Evolutionary conservation across 2,113 vertebrate species (phyloP).

Genomic region (Cyprinodon variegatus): DNA sequence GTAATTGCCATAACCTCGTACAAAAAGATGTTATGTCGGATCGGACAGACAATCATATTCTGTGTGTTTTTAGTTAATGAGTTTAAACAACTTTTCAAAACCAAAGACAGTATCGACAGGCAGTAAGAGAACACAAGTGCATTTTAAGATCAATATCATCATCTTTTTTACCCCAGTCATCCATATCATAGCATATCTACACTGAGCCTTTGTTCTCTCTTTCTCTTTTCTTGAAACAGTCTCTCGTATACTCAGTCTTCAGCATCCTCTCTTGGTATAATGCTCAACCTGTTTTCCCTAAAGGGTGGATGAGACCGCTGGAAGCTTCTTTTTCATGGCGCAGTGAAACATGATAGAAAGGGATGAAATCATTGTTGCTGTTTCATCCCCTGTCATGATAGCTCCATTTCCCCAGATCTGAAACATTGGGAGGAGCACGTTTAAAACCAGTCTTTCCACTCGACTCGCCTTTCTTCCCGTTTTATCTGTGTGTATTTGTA

Average conservation of each 20-base stretch:
- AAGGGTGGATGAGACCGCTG: conserved; percentile 42
- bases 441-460: conserved; percentile 40
- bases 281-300: conserved; percentile 46
- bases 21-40: no score
- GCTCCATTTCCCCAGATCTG: conserved; percentile 56
- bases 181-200: conserved; percentile 48
- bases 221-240: background rate
- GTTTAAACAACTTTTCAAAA: no score
- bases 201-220: conserved; percentile 26
- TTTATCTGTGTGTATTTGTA: conserved; percentile 8
- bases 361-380: conserved; percentile 71
- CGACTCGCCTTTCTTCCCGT: conserved; percentile 19
- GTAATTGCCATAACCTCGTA: no score
- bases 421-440: conserved; percentile 51
- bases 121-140: conserved; percentile 28
- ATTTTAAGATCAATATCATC: conserved; percentile 46
- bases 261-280: conserved; percentile 33
- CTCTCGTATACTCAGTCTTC: conserved; percentile 8
- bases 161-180: conserved; percentile 50
- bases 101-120: conserved; percentile 6
- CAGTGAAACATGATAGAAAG: conserved; percentile 61
- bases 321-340: conserved; percentile 52
- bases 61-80: no score
- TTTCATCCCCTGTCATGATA: conserved; percentile 67
- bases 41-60: no score